These are phyloP conservation scores for Camponotus vicinus DNA, from an alignment of 1,140 invertebrate genomes.

Conservation along the genomic window DNA sequence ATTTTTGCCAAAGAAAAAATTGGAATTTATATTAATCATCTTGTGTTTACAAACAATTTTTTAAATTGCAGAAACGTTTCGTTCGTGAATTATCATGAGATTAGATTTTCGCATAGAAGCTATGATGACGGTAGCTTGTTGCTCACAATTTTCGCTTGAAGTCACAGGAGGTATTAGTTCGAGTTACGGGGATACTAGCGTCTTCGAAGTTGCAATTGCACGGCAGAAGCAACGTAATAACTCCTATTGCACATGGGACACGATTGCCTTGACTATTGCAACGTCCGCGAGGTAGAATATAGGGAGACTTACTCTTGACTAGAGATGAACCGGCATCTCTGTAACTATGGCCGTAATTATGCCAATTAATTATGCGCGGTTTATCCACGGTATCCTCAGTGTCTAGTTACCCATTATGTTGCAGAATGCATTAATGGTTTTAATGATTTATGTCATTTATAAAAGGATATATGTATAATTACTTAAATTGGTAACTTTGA, in stretches of 20 bases:
- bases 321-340: conserved; percentile 28
- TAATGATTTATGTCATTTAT: conserved; percentile 35
- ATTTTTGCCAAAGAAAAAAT: not conserved
- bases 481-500: conserved; percentile 23
- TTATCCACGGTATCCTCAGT: conserved; percentile 10
- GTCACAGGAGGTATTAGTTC: conserved; percentile 51
- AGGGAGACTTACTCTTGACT: conserved; percentile 15
- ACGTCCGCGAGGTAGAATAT: conserved; percentile 31
- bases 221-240: conserved; percentile 55
- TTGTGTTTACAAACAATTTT: not conserved
- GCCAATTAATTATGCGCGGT: conserved; percentile 35
- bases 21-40: not conserved
- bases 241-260: conserved; percentile 47
- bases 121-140: conserved; percentile 31
- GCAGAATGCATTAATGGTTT: conserved; percentile 15
- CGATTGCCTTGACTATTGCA: conserved; percentile 34
- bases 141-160: conserved; percentile 47
- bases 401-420: conserved; percentile 22
- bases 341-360: conserved; percentile 14
- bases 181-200: conserved; percentile 43
- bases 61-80: conserved; percentile 26
- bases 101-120: conserved; percentile 45
- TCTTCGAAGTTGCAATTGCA: conserved; percentile 58
- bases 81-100: conserved; percentile 50
- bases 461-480: conserved; percentile 24